Conservation (phyloP, 2,113 vertebrate species). For the Columbina picui region DNA sequence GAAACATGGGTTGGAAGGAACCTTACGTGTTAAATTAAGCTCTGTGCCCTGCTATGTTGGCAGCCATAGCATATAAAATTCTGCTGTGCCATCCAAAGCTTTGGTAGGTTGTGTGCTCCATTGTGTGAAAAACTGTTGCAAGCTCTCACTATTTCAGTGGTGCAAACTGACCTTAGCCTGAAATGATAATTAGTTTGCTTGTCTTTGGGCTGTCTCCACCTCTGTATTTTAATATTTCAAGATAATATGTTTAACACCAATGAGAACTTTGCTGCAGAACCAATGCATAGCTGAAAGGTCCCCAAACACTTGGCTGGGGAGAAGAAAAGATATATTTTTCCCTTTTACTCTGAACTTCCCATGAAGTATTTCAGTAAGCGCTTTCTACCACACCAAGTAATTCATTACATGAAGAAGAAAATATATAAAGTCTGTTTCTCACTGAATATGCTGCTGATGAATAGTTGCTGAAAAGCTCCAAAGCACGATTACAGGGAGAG, state of each 20-base stretch:
- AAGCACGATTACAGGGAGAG: neutral
- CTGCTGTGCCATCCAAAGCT: neutral
- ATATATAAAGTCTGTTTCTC: neutral
- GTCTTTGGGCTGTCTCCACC: neutral
- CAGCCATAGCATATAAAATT: neutral
- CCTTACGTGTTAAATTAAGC: neutral
- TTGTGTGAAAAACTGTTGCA: neutral
- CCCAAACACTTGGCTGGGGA: accelerated
- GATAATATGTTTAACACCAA: neutral
- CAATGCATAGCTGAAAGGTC: neutral
- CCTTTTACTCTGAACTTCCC: neutral
- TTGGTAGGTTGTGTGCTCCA: neutral
- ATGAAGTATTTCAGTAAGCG: neutral
- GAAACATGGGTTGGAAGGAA: neutral
- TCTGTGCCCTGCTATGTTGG: neutral
- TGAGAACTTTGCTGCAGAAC: neutral
- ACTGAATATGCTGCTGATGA: neutral
- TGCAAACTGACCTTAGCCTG: neutral
- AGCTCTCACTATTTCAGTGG: accelerated
- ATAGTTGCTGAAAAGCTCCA: neutral
- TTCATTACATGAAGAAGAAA: neutral
- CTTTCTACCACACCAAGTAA: neutral
- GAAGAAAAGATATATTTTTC: neutral
- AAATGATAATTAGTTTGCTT: neutral
- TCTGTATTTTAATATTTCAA: slow-evolving; percentile 17